Percentiles rank a stretch among this genome's conserved stretches.
Evolutionary conservation across 2,113 vertebrate species (phyloP).

Genomic region (Rutilus rutilus): DNA sequence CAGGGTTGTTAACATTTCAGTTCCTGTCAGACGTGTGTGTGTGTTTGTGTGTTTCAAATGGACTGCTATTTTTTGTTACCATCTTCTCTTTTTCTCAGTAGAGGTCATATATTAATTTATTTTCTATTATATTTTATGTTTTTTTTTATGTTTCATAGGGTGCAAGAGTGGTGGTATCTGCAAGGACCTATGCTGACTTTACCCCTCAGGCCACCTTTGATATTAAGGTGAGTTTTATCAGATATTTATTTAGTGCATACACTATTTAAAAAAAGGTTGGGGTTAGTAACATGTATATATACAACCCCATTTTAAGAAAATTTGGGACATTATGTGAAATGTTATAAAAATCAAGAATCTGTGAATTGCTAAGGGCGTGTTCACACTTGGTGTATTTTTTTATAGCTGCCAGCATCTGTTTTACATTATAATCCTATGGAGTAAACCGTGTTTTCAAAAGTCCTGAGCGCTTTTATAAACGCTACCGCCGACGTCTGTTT

Average conservation of each 20-base stretch:
- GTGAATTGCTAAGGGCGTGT: no score
- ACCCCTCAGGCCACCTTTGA: constrained; percentile 87
- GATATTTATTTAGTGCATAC: background rate
- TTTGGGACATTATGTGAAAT: no score
- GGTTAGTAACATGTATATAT: background rate
- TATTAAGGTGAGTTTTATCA: constrained; percentile 82
- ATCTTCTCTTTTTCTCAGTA: background rate
- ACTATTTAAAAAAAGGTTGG: background rate
- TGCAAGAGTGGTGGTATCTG: constrained; percentile 65
- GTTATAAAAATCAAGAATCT: no score
- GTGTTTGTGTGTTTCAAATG: constrained; percentile 13
- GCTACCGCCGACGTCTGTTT: no score
- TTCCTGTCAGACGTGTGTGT: constrained; percentile 15
- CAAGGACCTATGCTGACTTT: constrained; percentile 86
- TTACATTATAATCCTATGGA: no score
- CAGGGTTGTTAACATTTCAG: background rate
- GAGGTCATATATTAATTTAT: no score
- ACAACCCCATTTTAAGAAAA: no score
- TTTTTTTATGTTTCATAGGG: constrained; percentile 58
- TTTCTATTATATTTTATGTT: background rate
- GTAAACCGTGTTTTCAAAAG: no score
- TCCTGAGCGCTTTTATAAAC: no score
- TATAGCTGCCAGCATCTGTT: no score
- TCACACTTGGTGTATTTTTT: no score
- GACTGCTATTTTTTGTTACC: background rate